These are phyloP conservation scores for Lycopodina hypogea DNA, from an alignment of 37 sponge, comb jelly and placozoan genomes.

Conservation along the genomic window DNA sequence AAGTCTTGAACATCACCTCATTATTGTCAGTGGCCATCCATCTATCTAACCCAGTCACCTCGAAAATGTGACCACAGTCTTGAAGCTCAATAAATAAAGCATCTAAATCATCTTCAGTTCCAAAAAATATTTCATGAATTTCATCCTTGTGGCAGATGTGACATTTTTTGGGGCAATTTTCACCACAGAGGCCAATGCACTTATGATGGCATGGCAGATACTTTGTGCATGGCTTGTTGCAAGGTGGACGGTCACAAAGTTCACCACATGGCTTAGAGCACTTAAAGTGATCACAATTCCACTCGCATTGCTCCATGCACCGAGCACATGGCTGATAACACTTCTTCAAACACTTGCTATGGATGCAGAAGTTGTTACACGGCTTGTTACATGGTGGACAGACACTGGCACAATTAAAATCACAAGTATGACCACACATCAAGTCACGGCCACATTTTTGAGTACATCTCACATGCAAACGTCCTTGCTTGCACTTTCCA, in stretches of 20 bases:
- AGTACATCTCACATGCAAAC: conserved; percentile 66
- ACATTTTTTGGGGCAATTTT: conserved; percentile 74
- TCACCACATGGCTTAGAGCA: conserved; percentile 79
- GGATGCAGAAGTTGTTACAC: conserved; percentile 74
- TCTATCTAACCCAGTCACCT: conserved; percentile 69
- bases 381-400: conserved; percentile 71
- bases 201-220: conserved; percentile 65
- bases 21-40: conserved; percentile 71
- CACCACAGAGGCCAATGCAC: conserved; percentile 93
- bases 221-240: conserved; percentile 46
- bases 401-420: conserved; percentile 53
- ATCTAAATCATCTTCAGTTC: conserved; percentile 77
- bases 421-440: conserved; percentile 81
- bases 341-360: conserved; percentile 66
- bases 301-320: conserved; percentile 76
- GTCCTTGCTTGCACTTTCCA: conserved; percentile 57
- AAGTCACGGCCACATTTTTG: conserved; percentile 66
- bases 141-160: conserved; percentile 58
- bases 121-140: conserved; percentile 82
- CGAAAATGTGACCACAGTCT: conserved; percentile 83
- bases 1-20: conserved; percentile 63
- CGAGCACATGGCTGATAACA: conserved; percentile 74
- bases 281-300: conserved; percentile 70
- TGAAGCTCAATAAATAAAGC: conserved; percentile 77
- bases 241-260: conserved; percentile 69